phyloP scores from a whole-genome alignment of 2,888 invertebrate species.

The Stenodera caucasica region DNA sequence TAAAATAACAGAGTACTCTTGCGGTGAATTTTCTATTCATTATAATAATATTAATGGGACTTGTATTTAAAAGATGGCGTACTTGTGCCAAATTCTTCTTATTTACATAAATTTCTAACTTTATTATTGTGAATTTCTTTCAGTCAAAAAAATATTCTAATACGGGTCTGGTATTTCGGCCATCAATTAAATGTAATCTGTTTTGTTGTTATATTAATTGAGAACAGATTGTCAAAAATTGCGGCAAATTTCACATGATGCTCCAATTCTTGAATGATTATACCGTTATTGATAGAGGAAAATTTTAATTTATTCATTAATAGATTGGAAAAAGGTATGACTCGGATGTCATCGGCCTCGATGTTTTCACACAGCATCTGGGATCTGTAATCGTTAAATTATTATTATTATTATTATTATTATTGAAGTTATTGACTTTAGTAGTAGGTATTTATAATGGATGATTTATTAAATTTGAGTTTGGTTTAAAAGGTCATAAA shows the following conservation, averaged over 20 bases:
- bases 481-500: background rate
- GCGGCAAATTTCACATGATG: too few species aligned
- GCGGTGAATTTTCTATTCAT: background rate
- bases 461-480: background rate
- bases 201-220: too few species aligned
- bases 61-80: slow-evolving; percentile 2
- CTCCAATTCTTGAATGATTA: too few species aligned
- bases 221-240: too few species aligned
- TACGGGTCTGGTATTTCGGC: too few species aligned
- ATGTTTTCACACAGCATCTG: slow-evolving; percentile 13
- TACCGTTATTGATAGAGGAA: background rate
- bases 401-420: too few species aligned
- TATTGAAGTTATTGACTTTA: too few species aligned
- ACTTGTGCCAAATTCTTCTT: background rate
- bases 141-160: too few species aligned
- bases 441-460: background rate
- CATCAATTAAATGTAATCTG: too few species aligned
- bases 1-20: slow-evolving; percentile 1
- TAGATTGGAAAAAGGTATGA: too few species aligned
- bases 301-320: too few species aligned
- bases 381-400: slow-evolving; percentile 8
- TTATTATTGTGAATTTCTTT: background rate
- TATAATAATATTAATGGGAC: background rate
- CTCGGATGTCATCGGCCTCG: slow-evolving; percentile 19
- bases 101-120: background rate